Base-by-base conservation (phyloP, 1,140 invertebrate genomes). In the Drosophila suzukii region DNA sequence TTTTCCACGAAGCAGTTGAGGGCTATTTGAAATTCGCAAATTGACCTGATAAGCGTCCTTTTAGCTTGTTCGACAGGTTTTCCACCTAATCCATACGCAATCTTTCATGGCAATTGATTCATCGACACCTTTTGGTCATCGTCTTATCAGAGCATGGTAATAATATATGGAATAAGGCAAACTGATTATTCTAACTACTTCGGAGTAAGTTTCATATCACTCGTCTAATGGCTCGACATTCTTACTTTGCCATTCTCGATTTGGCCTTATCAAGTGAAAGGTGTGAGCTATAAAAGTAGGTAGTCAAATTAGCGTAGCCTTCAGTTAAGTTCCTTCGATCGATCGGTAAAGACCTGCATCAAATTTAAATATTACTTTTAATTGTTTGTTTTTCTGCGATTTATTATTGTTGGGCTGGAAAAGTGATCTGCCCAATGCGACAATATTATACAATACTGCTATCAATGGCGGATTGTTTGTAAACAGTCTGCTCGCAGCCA, bases 91-190 rank as follows among this genome's bases (percentile, higher is more conserved):
- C 61, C 41, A 30, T n/a, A 27, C 47, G 13, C 61, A 81, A 81
- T 74, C 67, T 81, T 73, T 73, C 73, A 30, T 13, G 41, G 57
- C 72, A 73, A 84, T 72, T 80, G 81, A 84, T 84, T 84, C 81
- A 77, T 68, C 71, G 44, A 62, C 34, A 17, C n/a, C 46, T 75
- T 62, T 57, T 47, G 24, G 58, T 47, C 51, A 51, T 8, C 4
- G 43, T 17, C 24, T 54, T 75, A 75, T 75, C 73, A 27, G 53
- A 54, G 57, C 72, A 65, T 55, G 46, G 71, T 75, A 41, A 24
- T 67, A 47, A 60, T 71, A 57, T 71, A 41, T 47, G 39, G 15
- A 68, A 55, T 67, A 55, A 13, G 17, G 41, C 38, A 50, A 72
- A 49, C 43, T 38, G 73, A 76, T 67, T 67, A 75, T 75, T 67